phyloP scores from a whole-genome alignment of 2,797 vertebrate species.

The Selene dorsalis region DNA sequence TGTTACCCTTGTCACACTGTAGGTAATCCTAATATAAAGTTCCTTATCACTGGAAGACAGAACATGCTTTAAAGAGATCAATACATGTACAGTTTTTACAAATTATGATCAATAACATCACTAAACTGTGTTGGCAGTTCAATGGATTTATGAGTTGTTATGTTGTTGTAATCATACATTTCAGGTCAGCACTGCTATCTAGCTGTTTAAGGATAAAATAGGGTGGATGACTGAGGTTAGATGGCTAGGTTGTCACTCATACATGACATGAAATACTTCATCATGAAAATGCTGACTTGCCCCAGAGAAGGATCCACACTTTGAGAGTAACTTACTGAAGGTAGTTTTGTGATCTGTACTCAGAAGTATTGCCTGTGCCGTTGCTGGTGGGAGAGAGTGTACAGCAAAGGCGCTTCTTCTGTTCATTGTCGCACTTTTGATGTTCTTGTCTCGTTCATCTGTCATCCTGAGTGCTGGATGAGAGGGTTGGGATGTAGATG shows the following conservation, averaged over 20 bases:
- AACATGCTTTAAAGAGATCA: conserved; percentile 68
- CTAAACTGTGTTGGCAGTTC: conserved; percentile 58
- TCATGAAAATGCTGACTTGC: conserved; percentile 32
- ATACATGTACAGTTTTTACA: conserved; percentile 58
- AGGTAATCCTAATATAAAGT: conserved; percentile 33
- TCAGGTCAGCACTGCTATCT: conserved; percentile 25
- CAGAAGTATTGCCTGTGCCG: conserved; percentile 45
- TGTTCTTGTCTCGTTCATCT: conserved; percentile 57
- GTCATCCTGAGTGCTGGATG: conserved; percentile 84
- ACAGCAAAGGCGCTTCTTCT: conserved; percentile 85
- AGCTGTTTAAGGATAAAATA: conserved; percentile 15
- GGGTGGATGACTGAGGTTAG: conserved; percentile 41
- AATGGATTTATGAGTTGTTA: conserved; percentile 30
- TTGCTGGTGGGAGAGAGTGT: conserved; percentile 90
- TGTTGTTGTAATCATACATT: conserved; percentile 26
- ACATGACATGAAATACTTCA: conserved; percentile 29
- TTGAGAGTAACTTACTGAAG: conserved; percentile 24
- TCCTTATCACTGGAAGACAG: conserved; percentile 70
- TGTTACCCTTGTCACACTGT: conserved; percentile 28
- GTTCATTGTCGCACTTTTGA: conserved; percentile 57
- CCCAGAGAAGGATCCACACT: conserved; percentile 50
- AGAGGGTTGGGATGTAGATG: conserved; percentile 81
- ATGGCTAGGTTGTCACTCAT: conserved; percentile 46
- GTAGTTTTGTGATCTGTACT: conserved; percentile 49
- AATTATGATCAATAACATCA: conserved; percentile 25